These are phyloP conservation scores for Dinomys branickii DNA, from an alignment of 2,113 vertebrate species.

Conservation along the genomic window DNA sequence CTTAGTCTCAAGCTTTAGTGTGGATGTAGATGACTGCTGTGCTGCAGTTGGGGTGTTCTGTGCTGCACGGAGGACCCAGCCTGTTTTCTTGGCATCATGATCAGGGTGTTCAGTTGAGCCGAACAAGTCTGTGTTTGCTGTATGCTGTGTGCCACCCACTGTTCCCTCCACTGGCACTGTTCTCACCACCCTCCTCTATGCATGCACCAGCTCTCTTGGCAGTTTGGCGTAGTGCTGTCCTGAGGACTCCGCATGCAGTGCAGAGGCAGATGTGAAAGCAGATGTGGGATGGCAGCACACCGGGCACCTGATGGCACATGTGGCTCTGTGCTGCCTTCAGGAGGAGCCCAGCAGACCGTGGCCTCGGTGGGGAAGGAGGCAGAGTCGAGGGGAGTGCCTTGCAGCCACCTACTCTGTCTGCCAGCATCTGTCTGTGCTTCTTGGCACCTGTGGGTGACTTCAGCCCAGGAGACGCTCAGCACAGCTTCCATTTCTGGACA, in stretches of 20 bases:
- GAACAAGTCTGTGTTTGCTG: not conserved
- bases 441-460: not conserved
- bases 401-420: not conserved
- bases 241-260: not conserved
- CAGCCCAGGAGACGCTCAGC: not conserved
- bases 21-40: not conserved
- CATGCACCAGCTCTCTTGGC: too few relatives aligned
- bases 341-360: not conserved
- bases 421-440: accelerated
- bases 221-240: slow-evolving; percentile 8
- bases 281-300: not conserved
- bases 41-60: not conserved
- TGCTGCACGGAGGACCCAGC: not conserved
- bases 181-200: too few relatives aligned
- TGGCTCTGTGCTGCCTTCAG: not conserved
- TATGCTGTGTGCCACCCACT: not conserved
- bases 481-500: not conserved
- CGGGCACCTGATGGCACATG: too few relatives aligned
- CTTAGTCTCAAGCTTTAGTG: not conserved
- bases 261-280: not conserved
- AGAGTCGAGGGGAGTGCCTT: not conserved
- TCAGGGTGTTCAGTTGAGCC: not conserved
- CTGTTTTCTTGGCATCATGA: not conserved
- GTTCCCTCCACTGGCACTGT: not conserved
- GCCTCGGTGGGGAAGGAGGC: not conserved